Conservation (phyloP, 1,140 invertebrate species). For the Grapholita molesta region DNA sequence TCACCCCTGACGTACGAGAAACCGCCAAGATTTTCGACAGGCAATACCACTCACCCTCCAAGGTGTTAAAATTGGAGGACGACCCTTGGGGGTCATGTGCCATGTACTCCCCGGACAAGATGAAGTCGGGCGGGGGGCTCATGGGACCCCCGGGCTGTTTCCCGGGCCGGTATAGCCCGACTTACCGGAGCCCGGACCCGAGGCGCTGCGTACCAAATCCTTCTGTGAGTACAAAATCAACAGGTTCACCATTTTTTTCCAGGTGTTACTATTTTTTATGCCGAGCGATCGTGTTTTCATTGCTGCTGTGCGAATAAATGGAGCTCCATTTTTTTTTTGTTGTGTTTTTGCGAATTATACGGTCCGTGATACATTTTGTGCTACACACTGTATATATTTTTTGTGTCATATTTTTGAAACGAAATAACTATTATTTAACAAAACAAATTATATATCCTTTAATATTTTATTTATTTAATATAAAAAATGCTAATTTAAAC, state of each 20-base stretch:
- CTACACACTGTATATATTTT: background rate
- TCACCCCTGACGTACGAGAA: constrained; percentile 61
- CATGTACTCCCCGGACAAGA: constrained; percentile 77
- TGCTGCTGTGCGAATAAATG: constrained; percentile 44
- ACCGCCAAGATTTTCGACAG: constrained; percentile 78
- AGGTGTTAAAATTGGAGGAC: constrained; percentile 78
- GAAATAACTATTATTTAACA: too few relatives aligned
- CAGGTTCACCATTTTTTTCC: constrained; percentile 12
- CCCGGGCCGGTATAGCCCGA: constrained; percentile 74
- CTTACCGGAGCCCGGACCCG: constrained; percentile 70
- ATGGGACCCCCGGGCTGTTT: constrained; percentile 76
- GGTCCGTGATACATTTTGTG: background rate
- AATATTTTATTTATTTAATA: too few relatives aligned
- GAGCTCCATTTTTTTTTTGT: constrained; percentile 25
- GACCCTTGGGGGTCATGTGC: constrained; percentile 78
- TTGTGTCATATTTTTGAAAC: background rate
- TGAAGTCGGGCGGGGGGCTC: constrained; percentile 74
- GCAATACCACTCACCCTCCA: constrained; percentile 78
- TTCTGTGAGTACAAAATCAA: constrained; percentile 63
- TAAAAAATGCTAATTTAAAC: too few relatives aligned
- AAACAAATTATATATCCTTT: too few relatives aligned
- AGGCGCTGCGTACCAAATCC: constrained; percentile 74
- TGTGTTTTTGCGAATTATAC: constrained; percentile 20
- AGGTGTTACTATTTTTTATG: constrained; percentile 21
- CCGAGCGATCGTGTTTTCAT: constrained; percentile 43